A percentile compares a stretch with the other conserved stretches of the same genome.
phyloP scores from a whole-genome alignment of 2,888 invertebrate genomes.

The Baronia brevicornis region DNA sequence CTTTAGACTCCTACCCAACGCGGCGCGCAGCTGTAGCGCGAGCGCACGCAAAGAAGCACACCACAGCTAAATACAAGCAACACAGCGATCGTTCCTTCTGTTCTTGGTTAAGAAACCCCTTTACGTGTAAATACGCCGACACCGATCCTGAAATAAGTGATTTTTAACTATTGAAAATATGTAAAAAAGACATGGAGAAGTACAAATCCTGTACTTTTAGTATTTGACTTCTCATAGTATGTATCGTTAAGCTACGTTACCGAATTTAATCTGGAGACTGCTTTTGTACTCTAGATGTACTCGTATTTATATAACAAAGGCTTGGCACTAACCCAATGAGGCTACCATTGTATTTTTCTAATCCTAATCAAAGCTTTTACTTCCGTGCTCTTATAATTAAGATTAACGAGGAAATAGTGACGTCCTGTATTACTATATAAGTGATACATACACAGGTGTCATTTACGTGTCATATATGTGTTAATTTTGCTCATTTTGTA shows the following conservation, averaged over 20 bases:
- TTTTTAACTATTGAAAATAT: constrained; percentile 48
- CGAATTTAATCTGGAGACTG: constrained; percentile 78
- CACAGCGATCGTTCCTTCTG: constrained; percentile 83
- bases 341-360: constrained; percentile 73
- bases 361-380: constrained; percentile 47
- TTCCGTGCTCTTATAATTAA: constrained; percentile 41
- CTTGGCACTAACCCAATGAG: constrained; percentile 58
- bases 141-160: constrained; percentile 81
- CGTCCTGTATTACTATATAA: constrained; percentile 31
- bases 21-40: constrained; percentile 65
- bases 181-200: constrained; percentile 20
- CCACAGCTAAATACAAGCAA: constrained; percentile 79
- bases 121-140: constrained; percentile 85
- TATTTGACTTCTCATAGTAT: constrained; percentile 42
- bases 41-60: constrained; percentile 71
- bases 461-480: constrained; percentile 38
- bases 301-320: constrained; percentile 59
- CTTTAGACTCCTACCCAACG: constrained; percentile 82
- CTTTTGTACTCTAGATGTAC: constrained; percentile 70
- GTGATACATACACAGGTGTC: constrained; percentile 48
- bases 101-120: constrained; percentile 85
- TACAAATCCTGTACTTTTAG: constrained; percentile 25
- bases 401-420: constrained; percentile 22
- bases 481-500: constrained; percentile 63
- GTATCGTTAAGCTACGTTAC: constrained; percentile 72